Percentiles rank a stretch among this genome's conserved stretches.
phyloP scores from a whole-genome alignment of 2,113 vertebrate species.

The Syrrhaptes paradoxus region DNA sequence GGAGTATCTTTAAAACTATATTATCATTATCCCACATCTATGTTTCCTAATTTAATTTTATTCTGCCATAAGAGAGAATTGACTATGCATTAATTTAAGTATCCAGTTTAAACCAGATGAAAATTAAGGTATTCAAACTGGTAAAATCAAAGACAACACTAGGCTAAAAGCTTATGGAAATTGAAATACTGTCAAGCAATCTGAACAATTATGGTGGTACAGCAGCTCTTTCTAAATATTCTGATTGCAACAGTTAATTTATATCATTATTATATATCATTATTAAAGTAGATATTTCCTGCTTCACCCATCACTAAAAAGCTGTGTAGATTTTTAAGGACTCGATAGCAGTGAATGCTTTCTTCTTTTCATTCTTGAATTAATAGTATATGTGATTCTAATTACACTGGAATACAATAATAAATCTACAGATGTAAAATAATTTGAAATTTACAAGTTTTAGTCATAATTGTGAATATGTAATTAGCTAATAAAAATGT shows the following conservation, averaged over 20 bases:
- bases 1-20: constrained; percentile 42
- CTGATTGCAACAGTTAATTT: neutral
- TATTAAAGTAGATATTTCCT: neutral
- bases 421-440: neutral
- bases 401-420: neutral
- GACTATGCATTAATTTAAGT: constrained; percentile 75
- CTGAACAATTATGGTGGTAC: constrained; percentile 25
- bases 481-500: neutral
- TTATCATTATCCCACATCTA: constrained; percentile 36
- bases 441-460: neutral
- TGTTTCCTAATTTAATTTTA: constrained; percentile 68
- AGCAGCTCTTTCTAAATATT: neutral
- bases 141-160: constrained; percentile 61
- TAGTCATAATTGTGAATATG: neutral
- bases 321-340: neutral
- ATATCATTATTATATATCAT: neutral
- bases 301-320: neutral
- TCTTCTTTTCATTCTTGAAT: neutral
- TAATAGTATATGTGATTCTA: neutral
- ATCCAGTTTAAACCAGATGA: constrained; percentile 62
- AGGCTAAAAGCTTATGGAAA: constrained; percentile 64
- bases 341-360: neutral
- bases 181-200: constrained; percentile 41
- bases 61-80: constrained; percentile 65
- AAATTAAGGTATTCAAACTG: constrained; percentile 63